phyloP scores from a whole-genome alignment of 2,113 vertebrate species.

The Apistogramma diplotaenia region DNA sequence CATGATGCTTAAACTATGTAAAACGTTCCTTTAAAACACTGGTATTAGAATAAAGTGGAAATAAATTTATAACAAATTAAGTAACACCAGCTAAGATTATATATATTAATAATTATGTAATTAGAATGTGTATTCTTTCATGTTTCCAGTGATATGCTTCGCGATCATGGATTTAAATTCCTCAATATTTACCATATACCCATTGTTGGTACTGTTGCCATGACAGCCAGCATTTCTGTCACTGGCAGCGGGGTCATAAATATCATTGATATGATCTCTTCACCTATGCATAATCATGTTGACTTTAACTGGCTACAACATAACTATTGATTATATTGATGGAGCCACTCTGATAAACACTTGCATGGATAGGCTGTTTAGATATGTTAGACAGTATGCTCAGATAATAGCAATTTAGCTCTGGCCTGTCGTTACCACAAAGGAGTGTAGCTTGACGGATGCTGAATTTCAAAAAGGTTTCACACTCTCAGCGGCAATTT shows the following conservation, averaged over 20 bases:
- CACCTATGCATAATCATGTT: not conserved
- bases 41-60: not conserved
- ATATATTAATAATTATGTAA: no score
- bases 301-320: not conserved
- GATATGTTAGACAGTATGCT: not conserved
- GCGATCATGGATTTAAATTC: no score
- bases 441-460: not conserved
- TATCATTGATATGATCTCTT: not conserved
- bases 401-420: not conserved
- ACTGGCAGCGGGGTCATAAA: not conserved
- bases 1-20: not conserved
- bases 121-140: no score
- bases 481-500: not conserved
- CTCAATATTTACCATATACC: no score
- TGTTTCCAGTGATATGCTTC: no score
- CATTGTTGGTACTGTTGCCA: not conserved
- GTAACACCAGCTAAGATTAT: no score
- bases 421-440: not conserved
- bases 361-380: not conserved
- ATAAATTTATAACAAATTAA: not conserved
- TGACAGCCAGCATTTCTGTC: not conserved
- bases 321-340: not conserved
- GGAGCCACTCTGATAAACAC: accelerated
- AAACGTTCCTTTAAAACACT: not conserved
- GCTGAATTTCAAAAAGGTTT: not conserved